Conservation (phyloP, 2,888 invertebrate species). For the Catocala sponsa region DNA sequence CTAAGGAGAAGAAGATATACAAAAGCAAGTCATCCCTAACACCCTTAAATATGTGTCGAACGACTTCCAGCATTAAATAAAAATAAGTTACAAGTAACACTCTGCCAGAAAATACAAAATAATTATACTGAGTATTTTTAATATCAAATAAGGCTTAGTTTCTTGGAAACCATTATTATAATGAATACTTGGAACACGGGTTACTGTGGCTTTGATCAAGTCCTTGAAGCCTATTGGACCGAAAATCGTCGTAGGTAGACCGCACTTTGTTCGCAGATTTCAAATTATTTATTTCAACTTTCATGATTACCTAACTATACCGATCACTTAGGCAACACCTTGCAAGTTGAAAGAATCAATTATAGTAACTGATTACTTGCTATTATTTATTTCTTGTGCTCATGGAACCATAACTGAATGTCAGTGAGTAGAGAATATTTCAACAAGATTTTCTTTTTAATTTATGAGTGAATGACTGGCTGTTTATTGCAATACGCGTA, state of each 20-base stretch:
- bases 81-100: too few relatives aligned
- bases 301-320: not conserved
- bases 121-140: too few relatives aligned
- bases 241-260: slow-evolving; percentile 3
- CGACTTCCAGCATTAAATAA: too few relatives aligned
- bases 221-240: not conserved
- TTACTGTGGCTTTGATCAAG: not conserved
- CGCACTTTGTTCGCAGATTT: not conserved
- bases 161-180: too few relatives aligned
- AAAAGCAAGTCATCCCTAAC: too few relatives aligned
- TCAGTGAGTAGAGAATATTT: not conserved
- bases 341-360: slow-evolving; percentile 7
- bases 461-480: too few relatives aligned
- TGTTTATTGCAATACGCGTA: too few relatives aligned
- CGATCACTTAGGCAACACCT: not conserved
- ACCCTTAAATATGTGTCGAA: too few relatives aligned
- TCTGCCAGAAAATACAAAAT: too few relatives aligned
- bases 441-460: too few relatives aligned
- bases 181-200: not conserved
- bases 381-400: not conserved
- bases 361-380: not conserved
- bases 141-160: too few relatives aligned
- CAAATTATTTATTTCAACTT: not conserved
- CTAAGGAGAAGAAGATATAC: too few relatives aligned
- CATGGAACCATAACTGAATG: not conserved